Percentiles rank a stretch among this genome's conserved stretches.
Conservation (phyloP, 2,888 invertebrate species). For the Hemicrepidius hirtus region DNA sequence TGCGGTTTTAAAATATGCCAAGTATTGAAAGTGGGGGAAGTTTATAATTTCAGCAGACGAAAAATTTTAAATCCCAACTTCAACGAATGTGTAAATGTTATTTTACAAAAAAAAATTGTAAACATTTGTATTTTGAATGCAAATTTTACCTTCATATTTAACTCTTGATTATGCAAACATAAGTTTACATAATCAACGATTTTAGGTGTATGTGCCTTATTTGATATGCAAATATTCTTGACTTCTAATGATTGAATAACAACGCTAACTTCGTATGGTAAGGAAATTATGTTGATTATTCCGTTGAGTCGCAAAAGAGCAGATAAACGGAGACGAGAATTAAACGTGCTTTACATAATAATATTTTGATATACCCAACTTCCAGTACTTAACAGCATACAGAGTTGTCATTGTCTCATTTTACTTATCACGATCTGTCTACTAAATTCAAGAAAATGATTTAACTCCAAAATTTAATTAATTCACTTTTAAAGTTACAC, state of each 20-base stretch:
- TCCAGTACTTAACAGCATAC: neutral
- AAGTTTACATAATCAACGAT: constrained; percentile 28
- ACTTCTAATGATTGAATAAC: constrained; percentile 41
- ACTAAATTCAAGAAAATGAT: too few relatives aligned
- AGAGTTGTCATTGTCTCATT: constrained; percentile 14
- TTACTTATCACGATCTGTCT: too few relatives aligned
- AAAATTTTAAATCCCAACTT: too few relatives aligned
- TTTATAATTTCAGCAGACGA: too few relatives aligned
- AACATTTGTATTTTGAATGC: neutral
- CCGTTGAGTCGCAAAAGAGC: constrained; percentile 27
- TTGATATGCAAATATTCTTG: constrained; percentile 35
- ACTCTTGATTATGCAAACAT: constrained; percentile 28
- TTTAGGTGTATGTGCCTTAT: constrained; percentile 29
- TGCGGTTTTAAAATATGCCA: neutral
- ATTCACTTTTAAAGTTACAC: neutral
- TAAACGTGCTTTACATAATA: constrained; percentile 29
- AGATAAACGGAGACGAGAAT: constrained; percentile 29
- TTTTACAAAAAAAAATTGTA: too few relatives aligned
- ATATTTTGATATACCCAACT: constrained; percentile 21
- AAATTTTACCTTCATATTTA: constrained; percentile 16
- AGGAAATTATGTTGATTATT: constrained; percentile 36
- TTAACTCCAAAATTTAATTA: too few relatives aligned
- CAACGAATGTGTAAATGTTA: too few relatives aligned
- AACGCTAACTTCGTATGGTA: constrained; percentile 31
- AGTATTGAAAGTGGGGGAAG: neutral